Evolutionary conservation across 2,113 vertebrate genomes (phyloP).

Genomic region (Ceratotherium simum): DNA sequence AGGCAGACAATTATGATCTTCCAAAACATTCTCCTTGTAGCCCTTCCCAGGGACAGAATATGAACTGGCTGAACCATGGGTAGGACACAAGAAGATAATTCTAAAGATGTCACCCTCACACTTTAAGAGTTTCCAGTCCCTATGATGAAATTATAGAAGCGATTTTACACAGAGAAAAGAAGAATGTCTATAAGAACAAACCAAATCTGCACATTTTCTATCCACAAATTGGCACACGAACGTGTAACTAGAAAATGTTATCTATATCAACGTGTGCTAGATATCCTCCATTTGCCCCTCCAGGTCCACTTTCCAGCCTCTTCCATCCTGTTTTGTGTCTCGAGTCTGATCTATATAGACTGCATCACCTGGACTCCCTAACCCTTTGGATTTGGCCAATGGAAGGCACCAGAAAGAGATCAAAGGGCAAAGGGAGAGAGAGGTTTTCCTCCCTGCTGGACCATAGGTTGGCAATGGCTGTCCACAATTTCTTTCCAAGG

Average conservation of each 20-base stretch:
- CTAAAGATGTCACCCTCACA: background rate
- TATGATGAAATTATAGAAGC: background rate
- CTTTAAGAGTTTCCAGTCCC: background rate
- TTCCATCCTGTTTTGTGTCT: background rate
- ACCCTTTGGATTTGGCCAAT: background rate
- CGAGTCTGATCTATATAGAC: background rate
- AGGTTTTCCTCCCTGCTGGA: background rate
- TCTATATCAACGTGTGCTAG: background rate
- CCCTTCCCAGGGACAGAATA: background rate
- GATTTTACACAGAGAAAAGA: background rate
- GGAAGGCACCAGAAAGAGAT: background rate
- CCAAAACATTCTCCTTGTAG: background rate
- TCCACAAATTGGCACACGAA: background rate
- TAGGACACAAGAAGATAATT: background rate
- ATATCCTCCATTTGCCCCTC: background rate
- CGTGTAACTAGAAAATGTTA: background rate
- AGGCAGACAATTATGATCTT: background rate
- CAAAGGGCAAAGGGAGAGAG: background rate
- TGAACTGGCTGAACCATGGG: background rate
- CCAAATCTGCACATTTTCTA: background rate
- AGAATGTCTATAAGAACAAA: background rate
- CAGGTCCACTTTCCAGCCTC: background rate
- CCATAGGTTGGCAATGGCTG: background rate
- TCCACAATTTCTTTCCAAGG: background rate
- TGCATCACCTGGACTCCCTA: no score